Evolutionary conservation across 2,888 invertebrate genomes (phyloP).

Genomic region (Ectemnius continuus): DNA sequence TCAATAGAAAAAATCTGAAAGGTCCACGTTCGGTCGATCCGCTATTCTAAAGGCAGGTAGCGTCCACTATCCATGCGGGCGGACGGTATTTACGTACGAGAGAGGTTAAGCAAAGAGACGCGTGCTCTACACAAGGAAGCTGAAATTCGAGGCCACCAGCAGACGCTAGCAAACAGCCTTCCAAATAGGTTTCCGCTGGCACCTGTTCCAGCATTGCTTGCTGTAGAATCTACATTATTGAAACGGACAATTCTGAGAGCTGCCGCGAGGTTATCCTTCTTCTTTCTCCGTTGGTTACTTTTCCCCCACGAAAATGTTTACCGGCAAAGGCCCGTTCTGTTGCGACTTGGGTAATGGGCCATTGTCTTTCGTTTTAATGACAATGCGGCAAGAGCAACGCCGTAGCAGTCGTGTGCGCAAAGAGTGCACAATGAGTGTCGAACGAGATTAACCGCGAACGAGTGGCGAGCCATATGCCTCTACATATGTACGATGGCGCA

Average conservation of each 20-base stretch:
- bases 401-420: constrained; percentile 17
- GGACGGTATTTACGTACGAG: too few relatives aligned
- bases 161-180: neutral
- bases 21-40: too few relatives aligned
- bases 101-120: too few relatives aligned
- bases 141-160: constrained; percentile 4
- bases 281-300: constrained; percentile 23
- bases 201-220: neutral
- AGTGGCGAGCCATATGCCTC: too few relatives aligned
- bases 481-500: too few relatives aligned
- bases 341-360: constrained; percentile 48
- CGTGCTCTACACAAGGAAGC: neutral
- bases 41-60: too few relatives aligned
- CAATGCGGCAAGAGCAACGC: constrained; percentile 13
- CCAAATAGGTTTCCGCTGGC: neutral
- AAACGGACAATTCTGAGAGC: constrained; percentile 57
- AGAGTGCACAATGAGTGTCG: constrained; percentile 21
- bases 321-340: constrained; percentile 28
- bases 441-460: constrained; percentile 38
- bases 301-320: constrained; percentile 51
- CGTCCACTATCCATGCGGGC: too few relatives aligned
- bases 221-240: neutral
- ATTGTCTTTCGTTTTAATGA: constrained; percentile 47
- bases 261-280: constrained; percentile 12
- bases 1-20: too few relatives aligned